Base-by-base conservation (phyloP, 2,888 invertebrate genomes). In the Harpagoxenus sublaevis region DNA sequence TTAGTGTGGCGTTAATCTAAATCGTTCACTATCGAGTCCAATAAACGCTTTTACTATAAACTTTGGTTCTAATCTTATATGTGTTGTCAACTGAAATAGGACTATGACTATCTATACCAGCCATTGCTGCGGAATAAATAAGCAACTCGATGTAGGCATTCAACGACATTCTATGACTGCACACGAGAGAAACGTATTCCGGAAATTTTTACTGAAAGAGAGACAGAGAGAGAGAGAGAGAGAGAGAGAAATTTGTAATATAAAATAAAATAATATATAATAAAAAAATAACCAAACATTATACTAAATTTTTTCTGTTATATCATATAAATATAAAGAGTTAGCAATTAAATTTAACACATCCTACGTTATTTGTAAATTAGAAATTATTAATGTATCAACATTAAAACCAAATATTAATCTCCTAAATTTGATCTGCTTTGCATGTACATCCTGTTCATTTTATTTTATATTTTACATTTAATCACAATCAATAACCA, bases 11-110 rank as follows among this genome's bases (percentile, higher is more conserved):
- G 78, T 78, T 78, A 45, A 5, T 60, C 12, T 73, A 81, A 73
- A 81, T 81, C 60, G 48, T 73, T 81, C 39, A 73, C 48, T 79
- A 60, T 79, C 48, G 35, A 81, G 8, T 73, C 35, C 45, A 71
- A 79, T 79, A 71, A 57, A 60, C 15, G 45, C 12, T 48, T 4
- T 12, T 71, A 35, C 48, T 39, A 81, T 81, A 60, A 79, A 48
- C 35, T 77, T 48, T 73, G 15, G 8, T 73, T 81, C 35, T 73
- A 81, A 73, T 81, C 73, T 60, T 8, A 70, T 8, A 70, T 28
- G 15, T 66, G 42, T 42, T 42, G 39, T 68, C 23, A 70, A 70
- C 15, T 60, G 35, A 48, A 71, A 71, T 28, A 48, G 12, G 28
- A 45, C 8, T 74, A 48, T 15, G 35, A 63, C 42, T 74, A 63